These are phyloP conservation scores for Amblyraja radiata DNA, from an alignment of 2,797 vertebrate genomes.

Conservation along the genomic window DNA sequence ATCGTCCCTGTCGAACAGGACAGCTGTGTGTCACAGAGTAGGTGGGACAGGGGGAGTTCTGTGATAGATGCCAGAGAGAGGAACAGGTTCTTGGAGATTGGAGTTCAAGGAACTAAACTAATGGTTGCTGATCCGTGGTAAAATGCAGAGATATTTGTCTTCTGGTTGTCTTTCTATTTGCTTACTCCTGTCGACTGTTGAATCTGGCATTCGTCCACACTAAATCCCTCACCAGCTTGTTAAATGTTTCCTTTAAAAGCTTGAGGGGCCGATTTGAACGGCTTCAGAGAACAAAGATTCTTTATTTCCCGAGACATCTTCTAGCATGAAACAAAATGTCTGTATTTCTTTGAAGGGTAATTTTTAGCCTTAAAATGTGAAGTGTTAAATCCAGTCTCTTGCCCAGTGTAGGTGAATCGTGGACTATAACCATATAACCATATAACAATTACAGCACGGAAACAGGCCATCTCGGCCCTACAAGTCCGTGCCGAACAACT, in stretches of 20 bases:
- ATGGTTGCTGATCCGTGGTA: conserved; percentile 6
- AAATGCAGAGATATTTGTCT: neutral
- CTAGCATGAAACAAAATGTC: neutral
- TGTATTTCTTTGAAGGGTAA: conserved; percentile 18
- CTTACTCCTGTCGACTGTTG: conserved; percentile 3
- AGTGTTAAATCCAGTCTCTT: too few species aligned
- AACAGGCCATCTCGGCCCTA: too few species aligned
- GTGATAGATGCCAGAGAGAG: neutral
- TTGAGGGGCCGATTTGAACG: neutral
- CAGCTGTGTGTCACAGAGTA: neutral
- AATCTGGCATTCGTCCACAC: conserved; percentile 13
- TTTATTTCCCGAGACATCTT: neutral
- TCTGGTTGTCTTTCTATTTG: conserved; percentile 10
- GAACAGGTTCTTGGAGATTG: neutral
- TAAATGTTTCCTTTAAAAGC: neutral
- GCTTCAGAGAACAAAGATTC: neutral
- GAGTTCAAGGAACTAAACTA: neutral
- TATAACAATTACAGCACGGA: too few species aligned
- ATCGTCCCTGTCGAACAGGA: neutral
- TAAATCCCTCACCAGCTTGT: neutral
- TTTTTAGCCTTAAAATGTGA: neutral
- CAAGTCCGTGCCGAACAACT: too few species aligned
- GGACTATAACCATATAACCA: too few species aligned
- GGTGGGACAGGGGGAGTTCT: neutral
- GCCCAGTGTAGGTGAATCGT: too few species aligned